Evolutionary conservation across 2,888 invertebrate species (phyloP).

Genomic region (Conchocele bisecta): DNA sequence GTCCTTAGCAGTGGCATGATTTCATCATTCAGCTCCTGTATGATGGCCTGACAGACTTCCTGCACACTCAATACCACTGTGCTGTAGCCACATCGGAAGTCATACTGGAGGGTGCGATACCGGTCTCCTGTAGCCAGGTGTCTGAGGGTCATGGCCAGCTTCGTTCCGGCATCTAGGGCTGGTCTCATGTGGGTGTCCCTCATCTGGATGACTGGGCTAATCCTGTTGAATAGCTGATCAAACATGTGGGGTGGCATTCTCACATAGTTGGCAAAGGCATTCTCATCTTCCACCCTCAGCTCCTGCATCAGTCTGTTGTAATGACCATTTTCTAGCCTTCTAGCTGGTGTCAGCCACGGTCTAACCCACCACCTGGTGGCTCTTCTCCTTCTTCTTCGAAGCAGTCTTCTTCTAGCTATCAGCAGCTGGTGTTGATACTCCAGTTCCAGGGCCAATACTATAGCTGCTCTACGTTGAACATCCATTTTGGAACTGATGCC

Average conservation of each 20-base stretch:
- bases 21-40: too few relatives aligned
- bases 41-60: too few relatives aligned
- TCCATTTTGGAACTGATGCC: too few relatives aligned
- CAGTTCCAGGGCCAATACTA: conserved; percentile 22
- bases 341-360: conserved; percentile 1
- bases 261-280: too few relatives aligned
- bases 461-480: too few relatives aligned
- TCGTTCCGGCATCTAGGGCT: not conserved
- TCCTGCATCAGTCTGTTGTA: conserved; percentile 7
- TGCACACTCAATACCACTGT: too few relatives aligned
- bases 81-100: too few relatives aligned
- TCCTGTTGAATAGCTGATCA: not conserved
- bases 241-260: not conserved
- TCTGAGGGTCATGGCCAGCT: not conserved
- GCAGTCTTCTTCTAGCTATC: conserved; percentile 29
- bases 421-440: conserved; percentile 26
- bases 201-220: too few relatives aligned
- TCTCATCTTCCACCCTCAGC: conserved; percentile 2
- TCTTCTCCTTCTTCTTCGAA: conserved; percentile 2
- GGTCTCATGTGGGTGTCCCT: not conserved
- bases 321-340: not conserved
- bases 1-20: too few relatives aligned
- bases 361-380: not conserved
- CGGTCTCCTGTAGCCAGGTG: too few relatives aligned
- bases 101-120: too few relatives aligned